A percentile compares a stretch with the other conserved stretches of the same genome.
Evolutionary conservation across 2,113 vertebrate species (phyloP).

Genomic region (Oreochromis tanganicae): DNA sequence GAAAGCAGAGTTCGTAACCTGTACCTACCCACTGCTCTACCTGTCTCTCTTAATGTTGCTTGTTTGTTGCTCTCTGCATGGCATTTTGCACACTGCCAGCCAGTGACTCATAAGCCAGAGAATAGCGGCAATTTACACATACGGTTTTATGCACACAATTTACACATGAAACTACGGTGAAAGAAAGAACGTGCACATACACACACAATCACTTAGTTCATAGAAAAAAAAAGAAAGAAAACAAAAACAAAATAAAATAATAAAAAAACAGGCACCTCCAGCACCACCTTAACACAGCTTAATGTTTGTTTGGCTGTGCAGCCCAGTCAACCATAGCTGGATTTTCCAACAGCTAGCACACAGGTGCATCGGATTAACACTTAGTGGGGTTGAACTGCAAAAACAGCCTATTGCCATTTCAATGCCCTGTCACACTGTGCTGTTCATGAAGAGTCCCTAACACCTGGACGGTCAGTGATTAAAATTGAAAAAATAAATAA

Average conservation of each 20-base stretch:
- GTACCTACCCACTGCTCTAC: constrained; percentile 2
- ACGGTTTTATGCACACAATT: not conserved
- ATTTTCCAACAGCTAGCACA: constrained; percentile 2
- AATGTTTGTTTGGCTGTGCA: constrained; percentile 20
- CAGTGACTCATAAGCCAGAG: constrained; percentile 21
- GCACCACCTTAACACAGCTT: constrained; percentile 1
- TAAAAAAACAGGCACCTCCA: not conserved
- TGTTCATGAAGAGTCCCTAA: not conserved
- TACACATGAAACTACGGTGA: not conserved
- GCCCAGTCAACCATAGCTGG: not conserved
- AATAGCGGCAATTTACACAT: not conserved
- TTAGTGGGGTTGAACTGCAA: not conserved
- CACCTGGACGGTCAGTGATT: not conserved
- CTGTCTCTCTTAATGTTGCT: constrained; percentile 21
- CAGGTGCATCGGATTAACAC: constrained; percentile 2
- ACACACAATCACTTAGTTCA: not conserved
- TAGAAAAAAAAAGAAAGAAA: not conserved
- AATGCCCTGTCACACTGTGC: not conserved
- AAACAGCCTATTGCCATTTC: not conserved
- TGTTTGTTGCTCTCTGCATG: constrained; percentile 16
- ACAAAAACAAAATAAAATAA: not conserved
- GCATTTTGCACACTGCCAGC: constrained; percentile 14
- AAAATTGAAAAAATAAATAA: not conserved
- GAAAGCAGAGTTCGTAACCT: constrained; percentile 15
- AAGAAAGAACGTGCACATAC: not conserved